phyloP scores from a whole-genome alignment of 1,140 invertebrate genomes.

The Pygmarrhopalites habei region DNA sequence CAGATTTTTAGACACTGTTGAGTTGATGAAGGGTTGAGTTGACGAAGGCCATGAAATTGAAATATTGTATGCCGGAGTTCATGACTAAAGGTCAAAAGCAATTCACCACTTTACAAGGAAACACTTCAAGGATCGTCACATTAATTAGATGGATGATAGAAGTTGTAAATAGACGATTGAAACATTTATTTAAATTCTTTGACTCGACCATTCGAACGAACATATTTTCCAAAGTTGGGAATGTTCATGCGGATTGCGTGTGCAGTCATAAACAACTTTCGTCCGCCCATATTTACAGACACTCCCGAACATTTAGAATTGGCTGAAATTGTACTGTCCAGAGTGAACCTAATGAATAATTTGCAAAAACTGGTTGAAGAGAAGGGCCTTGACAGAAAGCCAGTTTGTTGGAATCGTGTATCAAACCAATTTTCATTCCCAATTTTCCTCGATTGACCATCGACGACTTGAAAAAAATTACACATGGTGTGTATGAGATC shows the following conservation, averaged over 20 bases:
- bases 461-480: constrained; percentile 4
- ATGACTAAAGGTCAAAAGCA: constrained; percentile 3
- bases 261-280: constrained; percentile 20
- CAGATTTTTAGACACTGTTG: no score
- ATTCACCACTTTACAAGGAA: constrained; percentile 5
- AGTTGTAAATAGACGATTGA: constrained; percentile 12
- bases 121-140: constrained; percentile 6
- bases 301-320: background rate
- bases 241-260: background rate
- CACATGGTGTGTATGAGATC: constrained; percentile 7
- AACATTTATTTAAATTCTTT: constrained; percentile 19
- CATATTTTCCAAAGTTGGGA: background rate
- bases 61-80: background rate
- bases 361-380: background rate
- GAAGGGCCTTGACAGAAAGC: background rate
- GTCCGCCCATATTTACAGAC: no score
- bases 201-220: no score
- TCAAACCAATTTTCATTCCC: background rate
- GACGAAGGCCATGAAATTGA: background rate
- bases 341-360: background rate
- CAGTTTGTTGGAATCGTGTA: background rate
- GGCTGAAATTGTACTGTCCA: background rate
- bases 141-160: constrained; percentile 22
- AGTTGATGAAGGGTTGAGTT: background rate
- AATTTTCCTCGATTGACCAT: constrained; percentile 9